Base-by-base conservation (phyloP, 1,140 invertebrate genomes). In the Heliothis virescens region DNA sequence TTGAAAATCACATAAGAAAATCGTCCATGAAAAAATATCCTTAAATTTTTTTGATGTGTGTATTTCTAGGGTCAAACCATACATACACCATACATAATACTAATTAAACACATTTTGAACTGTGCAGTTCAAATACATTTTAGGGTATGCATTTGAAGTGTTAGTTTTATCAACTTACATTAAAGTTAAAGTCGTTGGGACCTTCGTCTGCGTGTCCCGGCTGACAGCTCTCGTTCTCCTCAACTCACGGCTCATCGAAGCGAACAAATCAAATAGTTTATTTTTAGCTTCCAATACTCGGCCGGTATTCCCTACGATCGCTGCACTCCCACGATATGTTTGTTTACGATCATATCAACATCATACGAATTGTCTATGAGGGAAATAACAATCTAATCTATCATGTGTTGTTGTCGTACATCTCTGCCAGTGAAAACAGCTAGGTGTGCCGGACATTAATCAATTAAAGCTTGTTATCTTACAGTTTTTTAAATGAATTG, bases 381-480 rank as follows among this genome's bases (percentile, higher is more conserved):
- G 12, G 16, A 67, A 65, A 67, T 48, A 67, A 67, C 63, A 18
- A 48, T 67, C 47, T 67, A 67, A 67, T 47, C 63, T 21, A 12
- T 16, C 9, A 55, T 55, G n/a, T 55, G 34, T 12, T 65, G 62
- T 48, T 48, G 34, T 41, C n/a, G n/a, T 63, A 41, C 26, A 5
- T 62, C 13, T 34, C 34, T 34, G n/a, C 16, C 34, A 3, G 11
- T 65, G 41, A 13, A 48, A 48, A 21, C n/a, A 50, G 34, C 16
- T 29, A 41, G 26, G 60, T 63, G 60, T 48, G 63, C 18, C 63
- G 63, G 10, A 41, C 41, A 48, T 48, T 47, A 21, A 48, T 67
- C 63, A 67, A 67, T 67, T 67, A 67, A 3, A 48, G 63, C 63
- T 67, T 48, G 63, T 67, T 67, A 48, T 48, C 63, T 48, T 47